A percentile compares a stretch with the other conserved stretches of the same genome.
Conservation (phyloP, 2,113 vertebrate genomes). For the Istiophorus platypterus region DNA sequence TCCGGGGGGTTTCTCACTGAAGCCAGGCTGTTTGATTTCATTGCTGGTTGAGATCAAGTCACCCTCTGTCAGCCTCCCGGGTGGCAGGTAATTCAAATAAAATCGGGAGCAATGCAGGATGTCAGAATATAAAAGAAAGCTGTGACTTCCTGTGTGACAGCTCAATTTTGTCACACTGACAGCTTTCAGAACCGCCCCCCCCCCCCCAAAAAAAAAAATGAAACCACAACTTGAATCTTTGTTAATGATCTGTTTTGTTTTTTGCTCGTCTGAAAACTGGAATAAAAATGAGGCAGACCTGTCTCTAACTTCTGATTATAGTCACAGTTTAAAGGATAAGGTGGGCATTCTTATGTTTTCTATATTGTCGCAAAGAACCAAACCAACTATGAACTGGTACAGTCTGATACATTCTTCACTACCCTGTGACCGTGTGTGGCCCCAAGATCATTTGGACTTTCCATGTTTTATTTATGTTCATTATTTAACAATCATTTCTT, state of each 20-base stretch:
- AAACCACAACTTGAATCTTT: neutral
- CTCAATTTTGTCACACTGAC: neutral
- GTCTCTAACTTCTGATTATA: neutral
- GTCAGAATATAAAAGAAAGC: conserved; percentile 12
- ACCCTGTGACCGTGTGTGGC: neutral
- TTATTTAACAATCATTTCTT: too few relatives aligned
- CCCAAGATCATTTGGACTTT: neutral
- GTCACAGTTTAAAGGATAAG: neutral
- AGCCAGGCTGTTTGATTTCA: conserved; percentile 62
- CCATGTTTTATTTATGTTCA: too few relatives aligned
- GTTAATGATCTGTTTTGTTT: neutral
- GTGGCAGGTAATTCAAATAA: conserved; percentile 41
- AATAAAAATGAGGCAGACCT: too few relatives aligned
- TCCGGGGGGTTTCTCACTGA: conserved; percentile 50
- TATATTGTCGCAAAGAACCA: neutral
- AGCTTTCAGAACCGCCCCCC: too few relatives aligned
- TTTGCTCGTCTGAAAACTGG: too few relatives aligned
- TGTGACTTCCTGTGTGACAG: neutral
- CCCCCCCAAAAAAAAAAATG: neutral
- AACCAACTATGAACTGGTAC: neutral
- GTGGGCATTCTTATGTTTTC: too few relatives aligned
- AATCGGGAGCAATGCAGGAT: neutral
- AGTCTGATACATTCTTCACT: neutral
- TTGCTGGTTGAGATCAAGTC: conserved; percentile 35
- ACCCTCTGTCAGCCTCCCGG: neutral